Evolutionary conservation across 1,140 invertebrate genomes (phyloP).

Genomic region (Pollicipes pollicipes): DNA sequence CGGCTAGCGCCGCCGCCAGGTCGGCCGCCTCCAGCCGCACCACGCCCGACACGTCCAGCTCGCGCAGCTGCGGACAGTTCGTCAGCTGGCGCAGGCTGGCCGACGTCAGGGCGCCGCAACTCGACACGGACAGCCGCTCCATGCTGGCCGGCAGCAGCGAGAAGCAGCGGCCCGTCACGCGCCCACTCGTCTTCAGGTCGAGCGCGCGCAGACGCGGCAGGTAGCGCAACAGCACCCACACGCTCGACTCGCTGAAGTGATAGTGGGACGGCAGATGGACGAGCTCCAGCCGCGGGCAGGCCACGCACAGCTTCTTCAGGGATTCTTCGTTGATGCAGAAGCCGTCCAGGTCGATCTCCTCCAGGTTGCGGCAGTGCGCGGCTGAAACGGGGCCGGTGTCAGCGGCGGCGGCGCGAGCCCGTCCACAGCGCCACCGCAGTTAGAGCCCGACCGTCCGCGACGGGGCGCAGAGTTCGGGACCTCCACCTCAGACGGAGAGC

Average conservation of each 20-base stretch:
- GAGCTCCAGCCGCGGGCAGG: neutral
- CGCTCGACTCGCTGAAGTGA: conserved; percentile 5
- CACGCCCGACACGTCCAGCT: neutral
- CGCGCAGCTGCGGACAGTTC: neutral
- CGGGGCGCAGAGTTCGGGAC: too few species aligned
- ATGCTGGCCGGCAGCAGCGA: neutral
- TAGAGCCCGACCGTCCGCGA: too few species aligned
- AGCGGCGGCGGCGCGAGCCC: too few species aligned
- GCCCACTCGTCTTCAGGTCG: neutral
- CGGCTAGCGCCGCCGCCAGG: neutral
- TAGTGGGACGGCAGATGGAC: neutral
- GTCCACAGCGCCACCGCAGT: too few species aligned
- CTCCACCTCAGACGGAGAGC: too few species aligned
- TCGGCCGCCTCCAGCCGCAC: neutral
- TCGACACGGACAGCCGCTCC: neutral
- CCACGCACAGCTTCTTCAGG: neutral
- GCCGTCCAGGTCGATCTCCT: neutral
- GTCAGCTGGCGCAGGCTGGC: neutral
- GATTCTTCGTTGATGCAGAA: neutral
- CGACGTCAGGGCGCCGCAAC: neutral
- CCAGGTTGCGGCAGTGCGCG: neutral
- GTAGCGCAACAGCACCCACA: conserved; percentile 4
- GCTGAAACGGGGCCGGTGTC: too few species aligned
- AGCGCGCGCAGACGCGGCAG: neutral
- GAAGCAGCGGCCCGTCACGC: conserved; percentile 1